Evolutionary conservation across 2,888 invertebrate genomes (phyloP), one percentile per base, ranked within the genome.

Genomic region (Melieria crassipennis): DNA sequence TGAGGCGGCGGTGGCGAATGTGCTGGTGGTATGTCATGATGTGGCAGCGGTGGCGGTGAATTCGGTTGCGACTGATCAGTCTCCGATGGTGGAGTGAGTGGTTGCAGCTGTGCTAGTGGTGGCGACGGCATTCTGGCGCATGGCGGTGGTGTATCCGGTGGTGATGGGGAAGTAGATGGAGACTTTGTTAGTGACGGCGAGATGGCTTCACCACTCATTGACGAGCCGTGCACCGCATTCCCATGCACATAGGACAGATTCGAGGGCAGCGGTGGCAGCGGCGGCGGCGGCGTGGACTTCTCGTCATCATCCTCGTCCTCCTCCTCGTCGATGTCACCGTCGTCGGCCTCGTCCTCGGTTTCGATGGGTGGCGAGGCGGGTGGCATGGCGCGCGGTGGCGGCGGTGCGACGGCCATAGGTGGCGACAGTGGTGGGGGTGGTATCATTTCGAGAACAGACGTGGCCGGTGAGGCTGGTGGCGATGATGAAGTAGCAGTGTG

Each of bases 111-210:
- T 64, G 78, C 80, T 64, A 79, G 78, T 9, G 78, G 70, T 61
- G 74, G 61, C 71, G 79, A 75, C 72, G 77, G 76, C n/a, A 75
- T 58, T 61, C 70, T 69, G 71, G 79, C 66, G 76, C 82, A 82
- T 10, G 83, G 84, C 13, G 85, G 85, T 55, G 85, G 85, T 47
- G 85, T 85, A 30, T 81, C 81, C 56, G 86, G 85, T 69, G 85
- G 85, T 11, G 85, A 85, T 13, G 85, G 85, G 45, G 85, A 85
- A 42, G 83, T 82, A 11, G 86, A 85, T n/a, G 82, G 83, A 5
- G 83, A 83, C 45, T 81, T 82, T 62, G 82, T 82, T 45, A 81
- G 50, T 1, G 82, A 79, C 0, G 82, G 82, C n/a, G 82, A 52
- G 6, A 65, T 55, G 9, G 48, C 70, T 11, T 48, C 48, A 1